Base-by-base conservation (phyloP, 2,113 vertebrate species). In the Brachypodius melanocephalos region DNA sequence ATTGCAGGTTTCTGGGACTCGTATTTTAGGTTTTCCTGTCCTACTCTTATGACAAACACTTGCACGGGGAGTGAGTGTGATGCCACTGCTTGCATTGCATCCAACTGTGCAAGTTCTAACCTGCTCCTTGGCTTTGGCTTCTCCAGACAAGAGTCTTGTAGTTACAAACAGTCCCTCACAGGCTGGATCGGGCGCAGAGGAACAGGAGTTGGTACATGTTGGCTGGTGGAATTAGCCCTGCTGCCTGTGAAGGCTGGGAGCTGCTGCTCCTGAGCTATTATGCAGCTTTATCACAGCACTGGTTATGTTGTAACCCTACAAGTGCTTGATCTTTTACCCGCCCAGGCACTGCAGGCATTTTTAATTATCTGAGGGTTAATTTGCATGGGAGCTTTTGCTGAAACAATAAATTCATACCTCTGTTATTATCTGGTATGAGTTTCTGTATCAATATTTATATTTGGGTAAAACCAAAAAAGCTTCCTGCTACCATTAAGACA, bases 281-380 rank as follows among this genome's bases (percentile, higher is more conserved):
- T 7, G 48, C 61, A 59, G 83, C 63, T 95, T 88, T 96, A 94
- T 94, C 93, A 9, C 80, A 48, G 76, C 26, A 0, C 51, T 81
- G 20, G 51, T 69, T 83, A 6, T 95, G 92, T 95, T 94, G 92
- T 91, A 96, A 97, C 59, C 43, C 61, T 61, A 51, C 66, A 43
- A 90, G 80, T 24, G 52, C 89, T 95, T 96, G 90, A 96, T 92
- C 83, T 93, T 78, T 65, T 89, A 85, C 93, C 81, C 7, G 6
- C 96, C 93, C 87, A 91, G 87, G 65, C 91, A 90, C 81, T 77
- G 61, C 52, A 85, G 85, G 87, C 85, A 88, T 89, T 93, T 97
- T 95, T 95, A 96, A 96, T 96, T 95, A 96, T 73, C 71, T 51
- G 69, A 38, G 87, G 51, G 63, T 85, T 94, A 25, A 90, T 89